Evolutionary conservation across 2,113 vertebrate species (phyloP), one percentile per base, ranked within the genome.

Genomic region (Hemiprocne comata): DNA sequence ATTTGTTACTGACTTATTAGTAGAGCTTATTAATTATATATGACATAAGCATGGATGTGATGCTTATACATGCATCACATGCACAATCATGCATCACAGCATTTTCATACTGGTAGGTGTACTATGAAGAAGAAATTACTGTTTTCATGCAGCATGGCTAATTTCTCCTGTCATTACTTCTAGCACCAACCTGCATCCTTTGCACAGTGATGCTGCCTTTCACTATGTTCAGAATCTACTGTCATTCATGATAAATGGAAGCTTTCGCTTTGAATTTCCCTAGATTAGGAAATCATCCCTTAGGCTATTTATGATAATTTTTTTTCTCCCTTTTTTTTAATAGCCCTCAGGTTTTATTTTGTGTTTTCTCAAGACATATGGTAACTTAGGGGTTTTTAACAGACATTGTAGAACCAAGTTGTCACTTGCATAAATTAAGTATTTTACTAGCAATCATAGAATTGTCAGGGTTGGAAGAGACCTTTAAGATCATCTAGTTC

Each of bases 51-150:
- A 87, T 0, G 1, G 34, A 82, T 78, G 33, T 46, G 55, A 3
- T 57, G 50, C 74, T 75, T 94, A 89, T n/a, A n/a, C n/a, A n/a
- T n/a, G n/a, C n/a, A n/a, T n/a, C n/a, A n/a, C n/a, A n/a, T n/a
- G n/a, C n/a, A n/a, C n/a, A n/a, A 85, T 89, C 87, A 72, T 84
- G 44, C 73, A 75, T n/a, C n/a, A n/a, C 71, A 77, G 10, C 66
- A 67, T 72, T 85, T 72, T 78, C 57, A 24, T 96, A 65, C 66
- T 87, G 87, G 80, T 80, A 90, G 83, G 61, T 94, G 76, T 92
- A 53, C 62, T 4, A 1, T 40, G 74, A 91, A 91, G 42, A 84
- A 83, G 64, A 91, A 94, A 87, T 91, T 57, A 66, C 70, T 94
- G 20, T 87, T 93, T 93, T 48, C 62, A 31, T 31, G 23, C 36